Base-by-base conservation (phyloP, 2,797 vertebrate species). In the Gobio occitaniae region DNA sequence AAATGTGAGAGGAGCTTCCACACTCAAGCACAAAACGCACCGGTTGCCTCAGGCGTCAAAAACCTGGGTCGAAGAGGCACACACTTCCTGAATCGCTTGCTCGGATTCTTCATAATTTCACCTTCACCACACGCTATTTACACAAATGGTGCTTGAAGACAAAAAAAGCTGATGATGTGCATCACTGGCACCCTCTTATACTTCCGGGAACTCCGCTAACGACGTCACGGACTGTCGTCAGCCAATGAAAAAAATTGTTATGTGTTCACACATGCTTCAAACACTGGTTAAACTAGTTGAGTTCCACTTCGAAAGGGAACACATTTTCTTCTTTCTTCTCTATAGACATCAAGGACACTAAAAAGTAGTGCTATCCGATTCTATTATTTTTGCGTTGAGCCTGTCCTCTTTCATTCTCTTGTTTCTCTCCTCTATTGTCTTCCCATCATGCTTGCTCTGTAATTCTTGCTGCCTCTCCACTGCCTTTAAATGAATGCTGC, bases 401-500 rank as follows among this genome's bases (percentile, higher is more conserved):
- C 63, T 15, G 12, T 82, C 19, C 17, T 25, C n/a, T 66, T 72
- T 70, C 29, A 72, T 79, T 87, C 80, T 84, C 78, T 89, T 19
- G 79, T 21, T 74, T 83, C 76, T 79, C 47, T 74, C 29, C 11
- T 76, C 32, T 74, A 88, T 89, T 88, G 78, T 89, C 78, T 85
- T 83, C 88, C 21, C 83, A 90, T 25, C 91, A 88, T 89, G 87
- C 84, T 50, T 86, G 70, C 82, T 72, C 81, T 44, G 50, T 50
- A 65, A 82, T 63, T 36, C 47, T 82, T 77, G 83, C n/a, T 11
- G 6, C 29, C 63, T 54, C 87, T 86, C 85, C 7, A 17, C 56
- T 70, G 29, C 32, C 10, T 85, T 88, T 90, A 92, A 88, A 87
- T 89, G 87, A 89, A 91, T 91, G 90, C 90, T 88, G 91, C 89